Conservation (phyloP, 2,797 vertebrate species). For the Neosilurus mollespiculum region DNA sequence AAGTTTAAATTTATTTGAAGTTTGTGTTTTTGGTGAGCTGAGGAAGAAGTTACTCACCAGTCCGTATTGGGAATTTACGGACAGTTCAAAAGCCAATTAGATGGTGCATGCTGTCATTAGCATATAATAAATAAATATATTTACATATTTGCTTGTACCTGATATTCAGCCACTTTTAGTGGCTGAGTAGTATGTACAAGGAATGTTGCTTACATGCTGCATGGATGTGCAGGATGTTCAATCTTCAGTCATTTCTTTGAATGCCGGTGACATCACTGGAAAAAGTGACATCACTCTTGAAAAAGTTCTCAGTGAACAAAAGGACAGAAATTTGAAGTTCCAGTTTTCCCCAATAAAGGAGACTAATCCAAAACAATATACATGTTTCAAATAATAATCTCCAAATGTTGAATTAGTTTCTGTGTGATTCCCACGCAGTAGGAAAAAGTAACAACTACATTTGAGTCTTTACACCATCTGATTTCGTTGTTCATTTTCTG, state of each 20-base stretch:
- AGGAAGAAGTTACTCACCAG: too few species aligned
- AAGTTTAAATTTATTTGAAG: too few species aligned
- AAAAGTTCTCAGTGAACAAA: conserved; percentile 23
- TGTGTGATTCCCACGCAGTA: not conserved
- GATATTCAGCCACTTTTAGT: too few species aligned
- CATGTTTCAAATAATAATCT: conserved; percentile 11
- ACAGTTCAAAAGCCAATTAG: too few species aligned
- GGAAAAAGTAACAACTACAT: not conserved
- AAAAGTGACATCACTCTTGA: conserved; percentile 40
- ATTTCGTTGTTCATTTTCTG: too few species aligned
- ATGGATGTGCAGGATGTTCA: not conserved
- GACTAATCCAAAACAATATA: not conserved
- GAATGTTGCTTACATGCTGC: not conserved
- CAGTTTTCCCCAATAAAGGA: not conserved
- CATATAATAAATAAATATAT: too few species aligned
- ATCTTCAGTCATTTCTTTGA: conserved; percentile 13
- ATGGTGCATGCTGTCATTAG: too few species aligned
- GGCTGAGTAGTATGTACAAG: too few species aligned
- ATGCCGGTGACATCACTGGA: conserved; percentile 13
- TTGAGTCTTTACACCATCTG: too few species aligned
- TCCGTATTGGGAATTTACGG: too few species aligned
- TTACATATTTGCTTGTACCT: too few species aligned
- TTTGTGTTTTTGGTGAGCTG: too few species aligned
- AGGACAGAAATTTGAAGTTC: conserved; percentile 5
- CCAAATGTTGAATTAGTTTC: not conserved